Evolutionary conservation across 1,140 invertebrate species (phyloP).

Genomic region (Orchestia grillus): DNA sequence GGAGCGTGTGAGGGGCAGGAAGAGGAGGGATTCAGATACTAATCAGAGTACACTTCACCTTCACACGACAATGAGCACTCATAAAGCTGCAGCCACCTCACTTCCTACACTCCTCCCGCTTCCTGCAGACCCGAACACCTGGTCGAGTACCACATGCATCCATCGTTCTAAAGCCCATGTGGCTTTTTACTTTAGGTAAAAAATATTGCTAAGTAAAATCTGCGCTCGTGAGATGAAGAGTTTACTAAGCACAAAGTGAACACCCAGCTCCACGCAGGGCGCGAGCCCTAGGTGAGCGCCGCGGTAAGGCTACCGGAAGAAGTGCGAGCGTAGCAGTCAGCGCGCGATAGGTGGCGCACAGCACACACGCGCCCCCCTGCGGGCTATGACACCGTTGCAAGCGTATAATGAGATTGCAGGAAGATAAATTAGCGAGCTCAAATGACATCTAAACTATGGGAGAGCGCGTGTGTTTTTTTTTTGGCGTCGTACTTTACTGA

Average conservation of each 20-base stretch:
- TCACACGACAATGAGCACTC: constrained; percentile 18
- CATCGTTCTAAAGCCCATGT: neutral
- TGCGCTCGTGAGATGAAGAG: neutral
- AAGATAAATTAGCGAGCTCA: neutral
- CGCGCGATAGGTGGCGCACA: neutral
- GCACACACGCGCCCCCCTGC: neutral
- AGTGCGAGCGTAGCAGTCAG: neutral
- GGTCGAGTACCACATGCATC: neutral
- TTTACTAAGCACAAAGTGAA: neutral
- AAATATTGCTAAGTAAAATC: neutral
- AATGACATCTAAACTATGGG: neutral
- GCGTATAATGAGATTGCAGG: neutral
- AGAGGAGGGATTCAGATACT: constrained; percentile 12
- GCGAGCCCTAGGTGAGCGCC: neutral
- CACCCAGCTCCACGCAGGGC: neutral
- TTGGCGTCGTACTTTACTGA: neutral
- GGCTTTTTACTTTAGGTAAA: neutral
- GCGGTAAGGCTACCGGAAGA: neutral
- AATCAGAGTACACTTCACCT: constrained; percentile 46
- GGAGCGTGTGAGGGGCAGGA: constrained; percentile 8
- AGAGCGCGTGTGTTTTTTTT: neutral
- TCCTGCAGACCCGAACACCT: constrained; percentile 6
- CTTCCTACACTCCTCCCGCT: constrained; percentile 14
- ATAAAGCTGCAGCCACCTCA: neutral
- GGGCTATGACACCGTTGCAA: neutral